Percentiles rank a stretch among this genome's conserved stretches.
Evolutionary conservation across 1,140 invertebrate genomes (phyloP).

Genomic region (Lanistes nyassanus): DNA sequence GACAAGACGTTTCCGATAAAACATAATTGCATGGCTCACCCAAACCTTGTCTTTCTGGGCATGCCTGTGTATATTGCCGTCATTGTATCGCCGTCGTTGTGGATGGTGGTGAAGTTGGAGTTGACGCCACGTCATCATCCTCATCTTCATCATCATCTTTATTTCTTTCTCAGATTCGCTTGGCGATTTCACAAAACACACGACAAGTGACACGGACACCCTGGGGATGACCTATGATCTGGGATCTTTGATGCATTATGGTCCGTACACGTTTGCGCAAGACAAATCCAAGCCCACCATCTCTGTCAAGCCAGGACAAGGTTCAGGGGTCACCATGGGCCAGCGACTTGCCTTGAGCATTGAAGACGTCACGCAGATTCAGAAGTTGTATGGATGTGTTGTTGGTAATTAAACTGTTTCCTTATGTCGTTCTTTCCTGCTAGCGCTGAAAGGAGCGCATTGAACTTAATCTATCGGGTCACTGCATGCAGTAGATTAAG

Average conservation of each 20-base stretch:
- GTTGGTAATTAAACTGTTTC: conserved; percentile 12
- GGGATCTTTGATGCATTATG: conserved; percentile 93
- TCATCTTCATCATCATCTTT: too few species aligned
- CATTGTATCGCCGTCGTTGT: too few species aligned
- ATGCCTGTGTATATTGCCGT: too few species aligned
- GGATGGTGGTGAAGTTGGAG: too few species aligned
- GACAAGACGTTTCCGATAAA: too few species aligned
- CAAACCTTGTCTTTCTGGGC: too few species aligned
- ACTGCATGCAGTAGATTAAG: too few species aligned
- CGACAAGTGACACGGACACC: conserved; percentile 34
- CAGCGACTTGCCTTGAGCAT: conserved; percentile 66
- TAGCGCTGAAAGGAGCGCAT: background rate
- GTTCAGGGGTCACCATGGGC: conserved; percentile 59
- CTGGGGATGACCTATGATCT: conserved; percentile 87
- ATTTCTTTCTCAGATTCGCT: too few species aligned
- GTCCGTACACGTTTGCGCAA: conserved; percentile 87
- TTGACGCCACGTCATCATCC: too few species aligned
- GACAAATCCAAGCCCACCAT: conserved; percentile 70
- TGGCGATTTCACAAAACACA: conserved; percentile 49
- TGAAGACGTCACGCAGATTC: conserved; percentile 69
- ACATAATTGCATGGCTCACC: too few species aligned
- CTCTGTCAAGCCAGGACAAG: conserved; percentile 34
- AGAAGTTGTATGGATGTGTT: conserved; percentile 68
- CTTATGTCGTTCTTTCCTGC: background rate
- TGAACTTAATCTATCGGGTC: too few species aligned